A percentile compares a stretch with the other conserved stretches of the same genome.
These are phyloP conservation scores for Colletes latitarsis DNA, from an alignment of 1,140 invertebrate species.

Conservation along the genomic window DNA sequence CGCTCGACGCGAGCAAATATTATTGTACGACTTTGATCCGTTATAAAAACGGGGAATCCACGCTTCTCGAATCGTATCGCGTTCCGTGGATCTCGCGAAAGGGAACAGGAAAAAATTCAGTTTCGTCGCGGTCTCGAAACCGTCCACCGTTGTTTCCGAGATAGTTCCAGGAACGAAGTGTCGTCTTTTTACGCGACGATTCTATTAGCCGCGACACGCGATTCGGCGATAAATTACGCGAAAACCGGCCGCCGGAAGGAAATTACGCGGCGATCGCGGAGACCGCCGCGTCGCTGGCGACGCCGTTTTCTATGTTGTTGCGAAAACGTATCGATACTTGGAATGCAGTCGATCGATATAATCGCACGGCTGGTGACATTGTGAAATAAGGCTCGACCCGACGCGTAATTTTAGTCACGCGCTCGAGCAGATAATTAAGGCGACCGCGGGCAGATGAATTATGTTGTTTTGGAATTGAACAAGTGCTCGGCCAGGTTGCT, in stretches of 20 bases:
- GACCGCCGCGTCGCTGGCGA: not conserved
- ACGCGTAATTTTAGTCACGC: slow-evolving; percentile 40
- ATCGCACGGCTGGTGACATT: slow-evolving; percentile 40
- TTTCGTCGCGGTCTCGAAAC: too few species aligned
- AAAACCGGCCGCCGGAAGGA: slow-evolving; percentile 39
- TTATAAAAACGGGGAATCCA: too few species aligned
- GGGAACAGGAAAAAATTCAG: too few species aligned
- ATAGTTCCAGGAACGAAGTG: not conserved
- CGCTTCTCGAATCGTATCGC: too few species aligned
- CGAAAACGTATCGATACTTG: slow-evolving; percentile 46
- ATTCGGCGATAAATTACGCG: slow-evolving; percentile 40
- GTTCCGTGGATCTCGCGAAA: too few species aligned
- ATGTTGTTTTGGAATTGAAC: slow-evolving; percentile 4
- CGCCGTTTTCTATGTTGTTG: slow-evolving; percentile 25
- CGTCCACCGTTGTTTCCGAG: not conserved
- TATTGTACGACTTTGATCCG: too few species aligned
- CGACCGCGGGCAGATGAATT: slow-evolving; percentile 18
- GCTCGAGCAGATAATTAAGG: slow-evolving; percentile 30
- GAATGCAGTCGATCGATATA: slow-evolving; percentile 49
- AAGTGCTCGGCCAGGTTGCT: not conserved
- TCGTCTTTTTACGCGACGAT: slow-evolving; percentile 10
- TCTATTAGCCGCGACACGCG: slow-evolving; percentile 33
- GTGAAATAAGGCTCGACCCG: slow-evolving; percentile 40
- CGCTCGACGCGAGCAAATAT: too few species aligned
- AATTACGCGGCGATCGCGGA: slow-evolving; percentile 31